These are phyloP conservation scores for Pterocles orientalis DNA, from an alignment of 2,113 vertebrate species.

Conservation along the genomic window DNA sequence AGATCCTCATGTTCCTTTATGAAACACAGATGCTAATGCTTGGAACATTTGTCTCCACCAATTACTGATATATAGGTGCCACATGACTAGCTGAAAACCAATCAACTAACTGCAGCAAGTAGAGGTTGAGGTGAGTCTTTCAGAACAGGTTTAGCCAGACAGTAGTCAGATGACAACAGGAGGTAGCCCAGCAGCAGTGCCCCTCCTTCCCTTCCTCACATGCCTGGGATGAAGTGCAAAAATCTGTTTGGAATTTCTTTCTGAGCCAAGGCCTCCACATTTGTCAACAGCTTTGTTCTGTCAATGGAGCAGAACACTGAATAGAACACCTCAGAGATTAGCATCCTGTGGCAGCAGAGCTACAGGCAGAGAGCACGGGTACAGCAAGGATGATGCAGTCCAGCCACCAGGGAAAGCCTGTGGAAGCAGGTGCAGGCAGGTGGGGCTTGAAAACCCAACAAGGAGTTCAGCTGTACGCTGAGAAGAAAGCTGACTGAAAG, in stretches of 20 bases:
- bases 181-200: neutral
- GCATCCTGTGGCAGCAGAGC: neutral
- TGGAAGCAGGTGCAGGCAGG: neutral
- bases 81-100: neutral
- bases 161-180: neutral
- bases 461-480: neutral
- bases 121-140: neutral
- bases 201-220: neutral
- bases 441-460: neutral
- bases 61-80: neutral
- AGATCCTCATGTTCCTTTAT: slow-evolving; percentile 9
- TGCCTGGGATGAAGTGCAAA: neutral
- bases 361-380: fast-evolving
- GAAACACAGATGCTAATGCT: slow-evolving; percentile 6
- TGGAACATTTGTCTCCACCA: neutral
- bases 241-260: neutral
- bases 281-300: slow-evolving; percentile 1
- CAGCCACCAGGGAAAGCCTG: neutral
- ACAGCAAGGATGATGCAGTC: fast-evolving
- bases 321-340: neutral
- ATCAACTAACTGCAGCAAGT: neutral
- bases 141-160: neutral
- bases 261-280: fast-evolving
- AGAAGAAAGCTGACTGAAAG: neutral
- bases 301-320: neutral